Conservation (phyloP, 2,113 vertebrate genomes). For the human (Homo sapiens) region GRCh38 chrX:124438001-124438500, state of each 20-base stretch:
- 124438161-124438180: too few species aligned
- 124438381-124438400: conserved; percentile 29
- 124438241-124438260: neutral
- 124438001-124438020: neutral
- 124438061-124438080: neutral
- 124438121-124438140: conserved; percentile 37
- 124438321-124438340: neutral
- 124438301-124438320: neutral
- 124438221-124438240: neutral
- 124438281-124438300: neutral
- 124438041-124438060: neutral
- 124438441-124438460: conserved; percentile 49
- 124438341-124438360: conserved; percentile 1
- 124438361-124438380: neutral
- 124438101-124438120: neutral
- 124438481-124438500: conserved; percentile 72
- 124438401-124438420: conserved; percentile 60
- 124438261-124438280: neutral
- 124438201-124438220: too few species aligned
- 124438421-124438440: neutral
- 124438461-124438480: conserved; percentile 70
- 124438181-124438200: too few species aligned
- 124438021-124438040: neutral
- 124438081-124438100: neutral
- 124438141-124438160: neutral